phyloP scores from a whole-genome alignment of 2,888 invertebrate genomes.

The Melinopterus prodromus region DNA sequence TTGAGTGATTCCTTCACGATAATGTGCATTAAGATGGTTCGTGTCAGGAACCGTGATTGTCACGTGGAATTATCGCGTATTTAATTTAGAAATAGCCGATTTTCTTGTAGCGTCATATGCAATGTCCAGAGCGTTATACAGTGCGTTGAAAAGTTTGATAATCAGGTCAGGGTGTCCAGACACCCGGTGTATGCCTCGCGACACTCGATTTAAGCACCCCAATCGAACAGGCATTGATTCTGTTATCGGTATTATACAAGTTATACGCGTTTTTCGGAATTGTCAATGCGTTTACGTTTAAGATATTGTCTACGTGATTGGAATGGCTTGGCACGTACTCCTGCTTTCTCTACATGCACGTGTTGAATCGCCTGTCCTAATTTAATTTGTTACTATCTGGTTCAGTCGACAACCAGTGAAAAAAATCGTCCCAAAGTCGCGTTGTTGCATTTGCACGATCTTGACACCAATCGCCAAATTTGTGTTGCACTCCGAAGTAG shows the following conservation, averaged over 20 bases:
- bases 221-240: constrained; percentile 8
- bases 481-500: background rate
- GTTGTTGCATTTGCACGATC: background rate
- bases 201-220: background rate
- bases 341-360: constrained; percentile 46
- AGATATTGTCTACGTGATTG: constrained; percentile 27
- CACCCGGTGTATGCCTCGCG: background rate
- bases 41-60: constrained; percentile 49
- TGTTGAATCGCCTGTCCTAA: constrained; percentile 39
- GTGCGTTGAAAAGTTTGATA: constrained; percentile 41
- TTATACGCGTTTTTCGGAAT: background rate
- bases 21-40: constrained; percentile 35
- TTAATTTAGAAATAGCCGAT: constrained; percentile 55
- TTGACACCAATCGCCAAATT: background rate
- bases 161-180: constrained; percentile 51
- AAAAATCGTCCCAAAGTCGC: background rate
- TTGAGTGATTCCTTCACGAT: constrained; percentile 46
- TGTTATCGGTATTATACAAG: background rate
- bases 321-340: constrained; percentile 44
- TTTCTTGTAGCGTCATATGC: constrained; percentile 56
- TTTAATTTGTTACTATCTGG: constrained; percentile 28
- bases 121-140: constrained; percentile 44
- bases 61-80: constrained; percentile 52
- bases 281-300: background rate
- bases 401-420: constrained; percentile 26